Base-by-base conservation (phyloP, 2,113 vertebrate species). In the Jaculus jaculus region DNA sequence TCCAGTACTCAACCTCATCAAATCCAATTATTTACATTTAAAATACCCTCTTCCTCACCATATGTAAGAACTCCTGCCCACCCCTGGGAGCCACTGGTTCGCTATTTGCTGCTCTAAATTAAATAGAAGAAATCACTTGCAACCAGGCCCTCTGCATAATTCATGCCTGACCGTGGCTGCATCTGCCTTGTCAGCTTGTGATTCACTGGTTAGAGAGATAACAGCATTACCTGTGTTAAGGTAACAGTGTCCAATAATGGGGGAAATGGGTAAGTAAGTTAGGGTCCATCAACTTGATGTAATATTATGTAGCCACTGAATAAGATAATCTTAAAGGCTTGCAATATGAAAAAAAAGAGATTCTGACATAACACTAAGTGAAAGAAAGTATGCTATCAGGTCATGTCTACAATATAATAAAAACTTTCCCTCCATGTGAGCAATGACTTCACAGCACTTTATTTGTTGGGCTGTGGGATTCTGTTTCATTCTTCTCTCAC, bases 251-350 rank as follows among this genome's bases (percentile, higher is more conserved):
- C 88, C 95, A 94, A 58, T 86, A 94, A 86, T 69, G 94, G 85
- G 75, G 81, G 88, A 90, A 90, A 90, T 69, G 21, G 90, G 71
- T 92, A 96, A 95, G 93, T 90, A 96, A 94, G 96, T 95, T 90
- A 95, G 85, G 66, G 86, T 54, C 90, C 37, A 94, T 95, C 93
- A 92, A 83, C 68, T 86, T 92, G 88, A 95, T 86, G 79, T 90
- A 93, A 96, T 92, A 96, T 80, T 95, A 91, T 60, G 86, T 30
- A 93, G 82, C 85, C 85, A 85, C 85, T 32, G 92, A 93, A 30
- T 85, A 80, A 83, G 51, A 94, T 84, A 77, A 93, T 73, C 84
- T 89, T 93, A 92, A 94, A 93, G 82, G 92, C 65, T 4, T 74
- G 73, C 60, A 86, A 82, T 10, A 3, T 47, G 61, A 54, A 7